Evolutionary conservation across 1,140 invertebrate genomes (phyloP).

Genomic region (Ptiloglossa arizonensis): DNA sequence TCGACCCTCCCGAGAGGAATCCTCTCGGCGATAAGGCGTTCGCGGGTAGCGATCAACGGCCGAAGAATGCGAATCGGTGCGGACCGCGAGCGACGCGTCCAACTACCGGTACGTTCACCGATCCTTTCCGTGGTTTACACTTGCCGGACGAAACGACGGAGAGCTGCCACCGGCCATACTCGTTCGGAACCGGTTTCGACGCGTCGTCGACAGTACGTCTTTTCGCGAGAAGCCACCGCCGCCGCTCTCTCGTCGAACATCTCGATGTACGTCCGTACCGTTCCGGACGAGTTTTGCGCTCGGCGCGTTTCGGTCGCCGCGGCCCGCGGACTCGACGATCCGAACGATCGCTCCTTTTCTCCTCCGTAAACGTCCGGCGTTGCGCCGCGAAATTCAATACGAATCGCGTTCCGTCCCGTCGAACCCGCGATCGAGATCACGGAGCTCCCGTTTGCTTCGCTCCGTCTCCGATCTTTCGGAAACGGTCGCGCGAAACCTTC

Average conservation of each 20-base stretch:
- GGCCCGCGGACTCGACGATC: too few relatives aligned
- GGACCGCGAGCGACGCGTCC: not conserved
- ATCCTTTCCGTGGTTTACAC: conserved; percentile 72
- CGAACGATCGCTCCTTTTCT: too few relatives aligned
- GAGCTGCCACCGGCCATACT: conserved; percentile 70
- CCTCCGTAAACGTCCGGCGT: too few relatives aligned
- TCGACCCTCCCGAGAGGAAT: conserved; percentile 2
- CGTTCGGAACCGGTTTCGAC: conserved; percentile 74
- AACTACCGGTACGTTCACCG: conserved; percentile 46
- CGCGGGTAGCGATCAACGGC: not conserved
- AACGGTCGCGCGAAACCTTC: too few relatives aligned
- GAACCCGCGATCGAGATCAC: too few relatives aligned
- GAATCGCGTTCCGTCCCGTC: too few relatives aligned
- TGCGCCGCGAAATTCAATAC: too few relatives aligned
- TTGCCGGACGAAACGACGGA: conserved; percentile 65
- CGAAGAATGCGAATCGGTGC: not conserved
- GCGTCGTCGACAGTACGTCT: conserved; percentile 66
- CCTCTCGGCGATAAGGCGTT: conserved; percentile 19
- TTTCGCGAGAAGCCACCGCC: conserved; percentile 51
- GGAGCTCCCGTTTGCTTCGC: too few relatives aligned
- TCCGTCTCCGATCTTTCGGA: too few relatives aligned
- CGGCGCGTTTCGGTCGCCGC: too few relatives aligned
- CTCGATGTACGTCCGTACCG: conserved; percentile 47
- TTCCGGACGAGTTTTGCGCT: conserved; percentile 25
- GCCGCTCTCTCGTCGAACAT: conserved; percentile 52